Conservation (phyloP, 2,797 vertebrate species). For the Nyctalus aviator region DNA sequence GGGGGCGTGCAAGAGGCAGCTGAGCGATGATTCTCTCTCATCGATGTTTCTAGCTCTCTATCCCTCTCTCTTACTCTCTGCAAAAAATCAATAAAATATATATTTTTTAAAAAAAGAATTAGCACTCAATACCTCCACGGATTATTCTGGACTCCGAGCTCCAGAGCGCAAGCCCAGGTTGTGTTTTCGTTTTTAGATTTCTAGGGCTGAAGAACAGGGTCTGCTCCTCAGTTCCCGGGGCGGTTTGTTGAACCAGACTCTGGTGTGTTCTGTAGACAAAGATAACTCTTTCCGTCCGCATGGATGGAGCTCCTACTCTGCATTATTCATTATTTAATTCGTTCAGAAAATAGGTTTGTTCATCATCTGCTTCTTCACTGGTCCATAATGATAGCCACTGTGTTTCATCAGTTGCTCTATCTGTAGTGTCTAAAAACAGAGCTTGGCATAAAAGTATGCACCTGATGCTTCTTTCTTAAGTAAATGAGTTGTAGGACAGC, state of each 20-base stretch:
- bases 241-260: not conserved
- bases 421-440: not conserved
- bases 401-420: not conserved
- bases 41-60: no score
- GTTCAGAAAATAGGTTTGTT: slow-evolving; percentile 1
- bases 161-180: not conserved
- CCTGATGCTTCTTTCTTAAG: not conserved
- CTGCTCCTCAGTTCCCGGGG: not conserved
- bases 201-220: not conserved
- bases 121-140: not conserved
- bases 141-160: not conserved
- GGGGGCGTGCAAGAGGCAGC: no score
- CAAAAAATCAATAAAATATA: no score
- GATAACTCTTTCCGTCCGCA: not conserved
- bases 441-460: not conserved
- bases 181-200: not conserved
- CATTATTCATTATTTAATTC: not conserved
- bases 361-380: not conserved
- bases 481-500: slow-evolving; percentile 5
- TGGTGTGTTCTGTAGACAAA: not conserved
- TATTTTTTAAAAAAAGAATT: not conserved
- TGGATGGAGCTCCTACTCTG: not conserved
- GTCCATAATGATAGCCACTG: not conserved
- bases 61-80: no score
- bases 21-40: no score